A percentile compares a stretch with the other conserved stretches of the same genome.
Evolutionary conservation across 2,113 vertebrate genomes (phyloP).

Genomic region (Boulengeromyrus knoepffleri): DNA sequence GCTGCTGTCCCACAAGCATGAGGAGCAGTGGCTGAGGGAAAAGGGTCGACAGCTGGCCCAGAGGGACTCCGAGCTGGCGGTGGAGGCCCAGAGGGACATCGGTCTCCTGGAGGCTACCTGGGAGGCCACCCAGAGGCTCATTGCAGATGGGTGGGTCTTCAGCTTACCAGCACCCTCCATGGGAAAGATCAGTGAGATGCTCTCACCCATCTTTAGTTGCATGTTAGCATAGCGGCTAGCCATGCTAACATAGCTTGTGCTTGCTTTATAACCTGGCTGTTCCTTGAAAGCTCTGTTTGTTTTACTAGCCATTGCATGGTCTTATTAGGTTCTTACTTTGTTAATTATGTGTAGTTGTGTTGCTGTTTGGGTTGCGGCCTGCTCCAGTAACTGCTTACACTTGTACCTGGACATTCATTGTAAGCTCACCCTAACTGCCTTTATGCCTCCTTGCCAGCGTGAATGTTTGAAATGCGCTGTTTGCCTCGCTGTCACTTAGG

Average conservation of each 20-base stretch:
- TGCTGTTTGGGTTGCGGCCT: too few species aligned
- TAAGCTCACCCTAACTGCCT: too few species aligned
- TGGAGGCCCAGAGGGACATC: slow-evolving; percentile 73
- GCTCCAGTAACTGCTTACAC: too few species aligned
- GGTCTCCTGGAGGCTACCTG: slow-evolving; percentile 71
- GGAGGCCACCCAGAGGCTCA: slow-evolving; percentile 78
- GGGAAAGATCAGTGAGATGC: neutral
- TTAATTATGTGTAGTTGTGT: too few species aligned
- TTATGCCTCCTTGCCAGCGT: too few species aligned
- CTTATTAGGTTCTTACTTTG: neutral
- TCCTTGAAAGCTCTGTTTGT: neutral
- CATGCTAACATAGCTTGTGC: neutral
- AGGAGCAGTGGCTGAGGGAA: slow-evolving; percentile 85
- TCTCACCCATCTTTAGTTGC: neutral
- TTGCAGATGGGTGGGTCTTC: slow-evolving; percentile 74
- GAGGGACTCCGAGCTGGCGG: slow-evolving; percentile 71
- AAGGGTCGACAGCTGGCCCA: slow-evolving; percentile 85
- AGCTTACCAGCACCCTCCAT: neutral
- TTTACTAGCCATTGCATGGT: neutral
- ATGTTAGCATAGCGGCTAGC: neutral
- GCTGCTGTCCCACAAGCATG: slow-evolving; percentile 82
- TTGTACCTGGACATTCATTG: too few species aligned
- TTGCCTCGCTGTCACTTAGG: too few species aligned
- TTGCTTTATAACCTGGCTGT: neutral
- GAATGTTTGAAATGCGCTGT: too few species aligned